phyloP scores from a whole-genome alignment of 2,888 invertebrate genomes.

The Tetropium fuscum region DNA sequence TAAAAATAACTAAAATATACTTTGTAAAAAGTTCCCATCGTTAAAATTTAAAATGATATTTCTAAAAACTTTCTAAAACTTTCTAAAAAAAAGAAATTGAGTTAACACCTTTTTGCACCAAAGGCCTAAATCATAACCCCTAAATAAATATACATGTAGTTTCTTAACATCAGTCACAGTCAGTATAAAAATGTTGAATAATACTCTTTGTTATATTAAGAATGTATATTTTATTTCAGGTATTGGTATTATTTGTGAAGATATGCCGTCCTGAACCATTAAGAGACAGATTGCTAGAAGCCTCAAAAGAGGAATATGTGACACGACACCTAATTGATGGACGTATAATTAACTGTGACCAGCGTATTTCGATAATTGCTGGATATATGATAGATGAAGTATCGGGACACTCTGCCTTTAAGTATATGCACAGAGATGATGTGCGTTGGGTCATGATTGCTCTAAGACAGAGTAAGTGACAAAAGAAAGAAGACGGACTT shows the following conservation, averaged over 20 bases:
- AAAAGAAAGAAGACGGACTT: no score
- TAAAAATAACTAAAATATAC: no score
- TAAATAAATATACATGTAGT: no score
- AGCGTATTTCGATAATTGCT: conserved; percentile 88
- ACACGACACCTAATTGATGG: conserved; percentile 92
- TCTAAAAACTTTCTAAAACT: no score
- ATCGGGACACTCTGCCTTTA: conserved; percentile 87
- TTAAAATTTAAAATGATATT: no score
- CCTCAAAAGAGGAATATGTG: conserved; percentile 86
- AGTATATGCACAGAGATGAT: conserved; percentile 91
- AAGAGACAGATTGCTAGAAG: conserved; percentile 74
- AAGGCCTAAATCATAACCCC: no score
- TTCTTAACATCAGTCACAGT: no score
- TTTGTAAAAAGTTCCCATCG: no score
- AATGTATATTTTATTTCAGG: conserved; percentile 57
- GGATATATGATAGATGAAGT: conserved; percentile 93
- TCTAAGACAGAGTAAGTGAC: conserved; percentile 80
- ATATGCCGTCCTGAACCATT: conserved; percentile 78
- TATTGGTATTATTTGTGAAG: conserved; percentile 81
- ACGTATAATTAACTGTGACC: conserved; percentile 90
- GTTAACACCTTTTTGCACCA: no score
- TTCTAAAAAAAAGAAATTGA: no score
- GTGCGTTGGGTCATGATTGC: conserved; percentile 91
- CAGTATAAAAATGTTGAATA: no score
- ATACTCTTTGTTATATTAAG: no score